Evolutionary conservation across 2,113 vertebrate genomes (phyloP), one percentile per base, ranked within the genome.

Genomic region (Penelope pileata): DNA sequence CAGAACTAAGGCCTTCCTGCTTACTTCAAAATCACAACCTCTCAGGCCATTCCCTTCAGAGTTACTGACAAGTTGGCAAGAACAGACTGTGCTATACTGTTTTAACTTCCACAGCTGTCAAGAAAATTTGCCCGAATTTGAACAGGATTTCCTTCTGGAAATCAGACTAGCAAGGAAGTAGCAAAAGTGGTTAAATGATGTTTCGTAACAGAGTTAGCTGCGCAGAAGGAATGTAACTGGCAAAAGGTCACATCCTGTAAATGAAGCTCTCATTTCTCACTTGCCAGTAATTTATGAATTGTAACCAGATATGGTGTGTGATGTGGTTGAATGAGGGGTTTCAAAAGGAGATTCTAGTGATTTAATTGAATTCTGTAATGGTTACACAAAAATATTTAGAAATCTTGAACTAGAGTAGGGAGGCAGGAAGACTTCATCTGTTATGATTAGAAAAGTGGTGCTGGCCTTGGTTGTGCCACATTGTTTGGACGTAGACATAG

Each of bases 101-200:
- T 81, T 22, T 69, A 77, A 78, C 66, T 90, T 94, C 88, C 75
- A 85, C 81, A 87, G 43, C 67, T 96, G 74, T 94, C 84, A 91
- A 90, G 76, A 96, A 96, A 92, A 92, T 84, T 60, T 93, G 45
- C 76, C n/a, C 89, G 47, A 86, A 90, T 91, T 74, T 79, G 23
- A 64, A 43, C 38, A 95, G 70, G 82, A 83, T 95, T 95, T 93
- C 68, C 72, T 88, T 66, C 59, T 88, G 69, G 56, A 96, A 94
- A 96, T 93, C 87, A 83, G 48, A 76, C 83, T 88, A 90, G 94
- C 38, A 83, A 91, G 64, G 73, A 96, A 86, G 38, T 53, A 77
- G 78, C 47, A 59, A 53, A 89, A 91, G 48, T 83, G 47, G 53
- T 92, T 91, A 63, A 96, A 85, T 42, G 26, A 91, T 86, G 38